Percentiles rank a stretch among this genome's conserved stretches.
Evolutionary conservation across 1,140 invertebrate species (phyloP).

Genomic region (Stegodyphus mimosarum): DNA sequence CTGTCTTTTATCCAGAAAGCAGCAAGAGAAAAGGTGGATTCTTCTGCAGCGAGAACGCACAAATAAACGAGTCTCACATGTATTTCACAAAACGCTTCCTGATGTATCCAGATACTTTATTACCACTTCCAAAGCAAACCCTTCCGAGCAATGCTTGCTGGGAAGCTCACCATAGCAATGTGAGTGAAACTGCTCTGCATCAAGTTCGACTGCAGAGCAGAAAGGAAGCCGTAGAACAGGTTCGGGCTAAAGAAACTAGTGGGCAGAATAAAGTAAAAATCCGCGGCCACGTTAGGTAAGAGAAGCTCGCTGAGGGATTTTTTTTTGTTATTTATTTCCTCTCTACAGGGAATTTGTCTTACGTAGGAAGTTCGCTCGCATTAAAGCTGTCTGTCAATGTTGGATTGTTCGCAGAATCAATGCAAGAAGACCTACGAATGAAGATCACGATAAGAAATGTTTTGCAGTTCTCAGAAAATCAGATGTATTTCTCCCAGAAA

Average conservation of each 20-base stretch:
- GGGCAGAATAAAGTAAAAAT: conserved; percentile 8
- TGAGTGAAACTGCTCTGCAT: conserved; percentile 12
- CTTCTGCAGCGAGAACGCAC: neutral
- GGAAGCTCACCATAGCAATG: neutral
- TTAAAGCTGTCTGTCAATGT: neutral
- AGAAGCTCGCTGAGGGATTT: neutral
- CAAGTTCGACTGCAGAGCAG: no score
- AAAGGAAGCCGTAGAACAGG: conserved; percentile 48
- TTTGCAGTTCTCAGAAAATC: no score
- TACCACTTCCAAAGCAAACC: neutral
- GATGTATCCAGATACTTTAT: neutral
- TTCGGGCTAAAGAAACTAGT: conserved; percentile 37
- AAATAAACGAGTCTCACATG: neutral
- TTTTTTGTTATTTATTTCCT: neutral
- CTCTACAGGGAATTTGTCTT: neutral
- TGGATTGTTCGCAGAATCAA: neutral
- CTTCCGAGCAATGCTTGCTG: neutral
- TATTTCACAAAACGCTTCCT: neutral
- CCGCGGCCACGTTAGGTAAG: conserved; percentile 6
- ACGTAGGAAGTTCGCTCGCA: neutral
- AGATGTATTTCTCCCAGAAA: no score
- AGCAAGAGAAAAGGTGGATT: neutral
- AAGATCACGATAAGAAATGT: no score
- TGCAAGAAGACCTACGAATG: no score
- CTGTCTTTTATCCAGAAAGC: neutral